These are phyloP conservation scores for Oryzias melastigma DNA, from an alignment of 2,113 vertebrate species.

Conservation along the genomic window DNA sequence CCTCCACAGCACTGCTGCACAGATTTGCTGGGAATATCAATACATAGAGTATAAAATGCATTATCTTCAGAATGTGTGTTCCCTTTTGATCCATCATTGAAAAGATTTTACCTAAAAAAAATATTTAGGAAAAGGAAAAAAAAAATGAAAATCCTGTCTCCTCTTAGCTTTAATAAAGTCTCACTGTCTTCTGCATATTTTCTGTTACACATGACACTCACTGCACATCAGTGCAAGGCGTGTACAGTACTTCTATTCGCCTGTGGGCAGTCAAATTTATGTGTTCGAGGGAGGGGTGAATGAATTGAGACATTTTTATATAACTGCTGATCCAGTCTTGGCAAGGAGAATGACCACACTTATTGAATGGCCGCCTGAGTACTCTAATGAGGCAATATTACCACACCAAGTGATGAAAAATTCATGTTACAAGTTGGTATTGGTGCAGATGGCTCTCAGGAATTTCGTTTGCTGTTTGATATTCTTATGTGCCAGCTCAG, in stretches of 20 bases:
- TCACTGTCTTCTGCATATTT: neutral
- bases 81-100: constrained; percentile 39
- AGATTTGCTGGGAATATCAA: constrained; percentile 57
- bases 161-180: too few relatives aligned
- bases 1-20: constrained; percentile 27
- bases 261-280: neutral
- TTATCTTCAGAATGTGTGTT: constrained; percentile 23
- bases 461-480: constrained; percentile 79
- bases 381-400: constrained; percentile 76
- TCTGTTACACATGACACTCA: constrained; percentile 5
- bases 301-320: constrained; percentile 52
- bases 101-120: neutral
- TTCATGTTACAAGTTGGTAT: constrained; percentile 73
- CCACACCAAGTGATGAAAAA: constrained; percentile 74
- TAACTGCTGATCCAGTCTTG: constrained; percentile 47
- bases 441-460: constrained; percentile 66
- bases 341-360: constrained; percentile 61
- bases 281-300: constrained; percentile 3
- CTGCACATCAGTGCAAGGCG: constrained; percentile 6
- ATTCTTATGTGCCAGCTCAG: constrained; percentile 74
- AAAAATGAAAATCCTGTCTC: too few relatives aligned
- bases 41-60: constrained; percentile 17
- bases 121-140: too few relatives aligned
- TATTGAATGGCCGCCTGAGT: constrained; percentile 69
- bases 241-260: neutral